These are phyloP conservation scores for Danio choprae DNA, from an alignment of 2,797 vertebrate species.

Conservation along the genomic window DNA sequence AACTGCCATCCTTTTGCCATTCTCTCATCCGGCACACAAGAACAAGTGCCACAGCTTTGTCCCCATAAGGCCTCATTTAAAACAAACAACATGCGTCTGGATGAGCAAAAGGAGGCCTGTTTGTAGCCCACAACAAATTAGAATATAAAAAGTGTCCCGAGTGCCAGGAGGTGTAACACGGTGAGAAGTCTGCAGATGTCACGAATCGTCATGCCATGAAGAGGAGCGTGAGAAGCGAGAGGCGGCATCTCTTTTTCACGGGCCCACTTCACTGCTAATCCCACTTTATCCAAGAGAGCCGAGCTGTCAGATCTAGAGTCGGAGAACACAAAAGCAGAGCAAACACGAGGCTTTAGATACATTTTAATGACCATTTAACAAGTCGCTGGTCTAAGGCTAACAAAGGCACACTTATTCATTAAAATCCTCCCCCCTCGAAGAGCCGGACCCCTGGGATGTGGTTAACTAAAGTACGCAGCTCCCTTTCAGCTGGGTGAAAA, in stretches of 20 bases:
- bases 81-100: constrained; percentile 61
- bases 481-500: constrained; percentile 55
- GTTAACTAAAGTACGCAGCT: constrained; percentile 59
- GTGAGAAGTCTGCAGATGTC: constrained; percentile 82
- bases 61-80: constrained; percentile 47
- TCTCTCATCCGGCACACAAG: constrained; percentile 37
- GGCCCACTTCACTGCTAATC: constrained; percentile 74
- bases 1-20: constrained; percentile 38
- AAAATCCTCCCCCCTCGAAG: constrained; percentile 57
- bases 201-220: constrained; percentile 59
- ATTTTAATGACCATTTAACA: constrained; percentile 76
- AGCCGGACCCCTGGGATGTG: constrained; percentile 66
- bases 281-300: constrained; percentile 90
- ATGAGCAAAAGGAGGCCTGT: constrained; percentile 66
- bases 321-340: constrained; percentile 69
- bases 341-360: constrained; percentile 72
- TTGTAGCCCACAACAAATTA: constrained; percentile 75
- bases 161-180: constrained; percentile 52
- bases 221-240: constrained; percentile 54
- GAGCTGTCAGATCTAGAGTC: constrained; percentile 85
- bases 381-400: constrained; percentile 63
- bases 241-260: constrained; percentile 45
- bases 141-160: constrained; percentile 75
- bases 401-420: constrained; percentile 59
- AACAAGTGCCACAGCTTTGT: constrained; percentile 71